A percentile compares a stretch with the other conserved stretches of the same genome.
These are phyloP conservation scores for Orthonevra nobilis DNA, from an alignment of 2,888 invertebrate species.

Conservation along the genomic window DNA sequence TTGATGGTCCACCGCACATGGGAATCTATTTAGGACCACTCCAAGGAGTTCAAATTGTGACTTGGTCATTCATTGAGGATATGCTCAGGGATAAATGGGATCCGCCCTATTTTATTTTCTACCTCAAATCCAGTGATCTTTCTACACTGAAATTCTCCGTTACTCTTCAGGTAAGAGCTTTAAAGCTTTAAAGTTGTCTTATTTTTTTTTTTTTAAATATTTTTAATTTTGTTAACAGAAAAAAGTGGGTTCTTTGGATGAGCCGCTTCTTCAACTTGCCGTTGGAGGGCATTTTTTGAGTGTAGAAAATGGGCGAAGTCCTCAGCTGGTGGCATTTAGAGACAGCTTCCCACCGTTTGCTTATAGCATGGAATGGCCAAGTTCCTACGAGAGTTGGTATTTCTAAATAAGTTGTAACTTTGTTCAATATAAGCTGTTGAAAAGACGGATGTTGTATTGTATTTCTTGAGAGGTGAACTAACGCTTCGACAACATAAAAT, in stretches of 20 bases:
- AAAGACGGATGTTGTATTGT: no score
- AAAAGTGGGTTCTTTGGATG: constrained; percentile 72
- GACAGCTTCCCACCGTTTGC: constrained; percentile 81
- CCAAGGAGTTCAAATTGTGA: constrained; percentile 73
- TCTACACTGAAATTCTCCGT: constrained; percentile 75
- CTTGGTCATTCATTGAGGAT: constrained; percentile 76
- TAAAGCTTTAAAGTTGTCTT: not conserved
- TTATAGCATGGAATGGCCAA: constrained; percentile 81
- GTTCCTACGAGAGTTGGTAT: constrained; percentile 79
- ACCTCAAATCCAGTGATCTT: constrained; percentile 76
- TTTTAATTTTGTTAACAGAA: constrained; percentile 13
- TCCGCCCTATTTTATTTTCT: constrained; percentile 76
- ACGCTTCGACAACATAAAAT: no score
- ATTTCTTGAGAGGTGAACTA: no score
- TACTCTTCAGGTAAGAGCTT: constrained; percentile 74
- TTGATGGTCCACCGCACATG: constrained; percentile 76
- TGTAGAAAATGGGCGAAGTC: constrained; percentile 79
- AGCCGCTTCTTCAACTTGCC: constrained; percentile 79
- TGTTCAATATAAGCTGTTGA: no score
- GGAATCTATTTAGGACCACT: constrained; percentile 76
- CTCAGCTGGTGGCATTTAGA: constrained; percentile 80
- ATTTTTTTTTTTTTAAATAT: not conserved
- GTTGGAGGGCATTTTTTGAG: constrained; percentile 81
- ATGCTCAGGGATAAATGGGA: constrained; percentile 72
- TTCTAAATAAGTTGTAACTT: constrained; percentile 10